A percentile compares a stretch with the other conserved stretches of the same genome.
These are phyloP conservation scores for Craterocephalus amniculus DNA, from an alignment of 2,797 vertebrate genomes.

Conservation along the genomic window DNA sequence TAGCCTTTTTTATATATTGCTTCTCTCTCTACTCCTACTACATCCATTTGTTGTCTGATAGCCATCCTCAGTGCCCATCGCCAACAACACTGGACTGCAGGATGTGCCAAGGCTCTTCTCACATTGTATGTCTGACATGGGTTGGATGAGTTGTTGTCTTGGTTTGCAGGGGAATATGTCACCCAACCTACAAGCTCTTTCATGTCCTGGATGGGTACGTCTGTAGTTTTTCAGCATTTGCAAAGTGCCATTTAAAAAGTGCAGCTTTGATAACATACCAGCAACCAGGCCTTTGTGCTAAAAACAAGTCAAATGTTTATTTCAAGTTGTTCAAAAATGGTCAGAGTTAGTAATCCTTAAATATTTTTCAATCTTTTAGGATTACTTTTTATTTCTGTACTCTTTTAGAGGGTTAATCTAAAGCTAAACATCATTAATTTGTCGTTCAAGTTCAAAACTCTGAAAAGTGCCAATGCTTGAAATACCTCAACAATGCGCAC, in stretches of 20 bases:
- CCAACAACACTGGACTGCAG: slow-evolving; percentile 68
- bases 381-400: slow-evolving; percentile 42
- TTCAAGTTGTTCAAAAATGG: slow-evolving; percentile 58
- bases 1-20: slow-evolving; percentile 83
- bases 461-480: slow-evolving; percentile 84
- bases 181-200: slow-evolving; percentile 52
- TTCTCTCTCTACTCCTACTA: slow-evolving; percentile 68
- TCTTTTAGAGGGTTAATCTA: slow-evolving; percentile 51
- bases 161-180: slow-evolving; percentile 58
- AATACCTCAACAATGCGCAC: slow-evolving; percentile 85
- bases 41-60: slow-evolving; percentile 63
- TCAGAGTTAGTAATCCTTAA: slow-evolving; percentile 56
- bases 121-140: slow-evolving; percentile 60
- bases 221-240: slow-evolving; percentile 79
- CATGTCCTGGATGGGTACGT: slow-evolving; percentile 54
- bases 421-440: slow-evolving; percentile 63
- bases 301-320: slow-evolving; percentile 57
- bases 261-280: slow-evolving; percentile 84
- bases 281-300: slow-evolving; percentile 78
- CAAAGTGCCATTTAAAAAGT: slow-evolving; percentile 83
- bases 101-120: slow-evolving; percentile 66
- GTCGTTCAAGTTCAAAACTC: slow-evolving; percentile 63
- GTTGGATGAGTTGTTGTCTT: slow-evolving; percentile 54
- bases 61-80: slow-evolving; percentile 75
- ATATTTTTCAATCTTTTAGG: slow-evolving; percentile 61